Conservation (phyloP, 2,888 invertebrate species). For the Deilephila porcellus region DNA sequence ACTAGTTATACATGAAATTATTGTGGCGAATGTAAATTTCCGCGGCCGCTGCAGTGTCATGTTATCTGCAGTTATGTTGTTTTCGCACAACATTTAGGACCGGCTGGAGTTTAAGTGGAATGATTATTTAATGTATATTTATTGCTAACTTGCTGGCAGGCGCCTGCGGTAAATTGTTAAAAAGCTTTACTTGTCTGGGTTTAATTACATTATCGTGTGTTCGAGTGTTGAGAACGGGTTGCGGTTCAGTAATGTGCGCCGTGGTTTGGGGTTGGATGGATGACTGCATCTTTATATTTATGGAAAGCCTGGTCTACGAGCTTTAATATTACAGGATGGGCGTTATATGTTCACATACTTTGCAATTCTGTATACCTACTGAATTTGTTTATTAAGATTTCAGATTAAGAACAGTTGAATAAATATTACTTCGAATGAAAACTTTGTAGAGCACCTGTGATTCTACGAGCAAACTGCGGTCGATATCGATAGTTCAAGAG, state of each 20-base stretch:
- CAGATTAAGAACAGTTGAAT: too few species aligned
- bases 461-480: background rate
- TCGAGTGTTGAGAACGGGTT: background rate
- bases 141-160: conserved; percentile 32
- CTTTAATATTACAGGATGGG: background rate
- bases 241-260: background rate
- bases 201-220: conserved; percentile 24
- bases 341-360: background rate
- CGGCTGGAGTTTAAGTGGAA: conserved; percentile 31
- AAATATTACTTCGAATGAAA: background rate
- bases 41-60: conserved; percentile 28
- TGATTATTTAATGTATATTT: conserved; percentile 37
- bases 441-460: background rate
- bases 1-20: conserved; percentile 1
- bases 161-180: conserved; percentile 29
- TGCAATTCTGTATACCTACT: background rate
- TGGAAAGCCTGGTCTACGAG: background rate
- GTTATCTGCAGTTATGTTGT: conserved; percentile 41
- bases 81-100: conserved; percentile 38
- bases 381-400: too few species aligned
- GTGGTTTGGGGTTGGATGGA: background rate
- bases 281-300: conserved; percentile 9
- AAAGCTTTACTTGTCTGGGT: conserved; percentile 14
- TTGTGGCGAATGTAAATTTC: conserved; percentile 33
- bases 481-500: background rate